phyloP scores from a whole-genome alignment of 1,140 invertebrate species.

The Pseudomyrmex dendroicus region DNA sequence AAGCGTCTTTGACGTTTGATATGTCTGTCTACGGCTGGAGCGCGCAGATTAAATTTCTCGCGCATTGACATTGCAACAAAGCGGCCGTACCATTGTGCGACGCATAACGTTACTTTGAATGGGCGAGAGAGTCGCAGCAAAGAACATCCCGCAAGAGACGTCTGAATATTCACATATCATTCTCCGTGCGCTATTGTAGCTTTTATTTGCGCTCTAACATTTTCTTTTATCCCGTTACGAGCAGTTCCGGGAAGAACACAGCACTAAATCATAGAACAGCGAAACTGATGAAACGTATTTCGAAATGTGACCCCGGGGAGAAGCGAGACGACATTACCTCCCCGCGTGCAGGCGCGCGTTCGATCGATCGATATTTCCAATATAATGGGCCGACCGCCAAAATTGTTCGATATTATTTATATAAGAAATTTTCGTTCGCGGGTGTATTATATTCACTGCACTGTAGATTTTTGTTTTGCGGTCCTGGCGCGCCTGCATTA shows the following conservation, averaged over 20 bases:
- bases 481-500: not conserved
- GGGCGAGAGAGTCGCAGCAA: constrained; percentile 27
- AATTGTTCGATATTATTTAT: constrained; percentile 36
- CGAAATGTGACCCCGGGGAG: constrained; percentile 69
- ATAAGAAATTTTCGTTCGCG: constrained; percentile 28
- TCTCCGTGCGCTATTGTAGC: constrained; percentile 35
- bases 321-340: constrained; percentile 35
- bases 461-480: constrained; percentile 5
- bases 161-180: constrained; percentile 62
- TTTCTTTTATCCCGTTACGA: constrained; percentile 43
- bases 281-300: constrained; percentile 71
- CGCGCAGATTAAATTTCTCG: constrained; percentile 53
- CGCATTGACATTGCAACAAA: constrained; percentile 53
- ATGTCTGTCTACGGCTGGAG: constrained; percentile 18
- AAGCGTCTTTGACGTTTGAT: constrained; percentile 39
- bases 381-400: constrained; percentile 36
- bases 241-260: constrained; percentile 45
- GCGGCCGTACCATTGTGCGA: constrained; percentile 21
- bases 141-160: constrained; percentile 44
- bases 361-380: constrained; percentile 58
- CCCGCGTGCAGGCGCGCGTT: not conserved
- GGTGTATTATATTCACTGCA: not conserved
- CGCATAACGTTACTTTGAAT: constrained; percentile 41
- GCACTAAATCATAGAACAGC: constrained; percentile 68
- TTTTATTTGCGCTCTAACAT: constrained; percentile 51